phyloP scores from a whole-genome alignment of 2,113 vertebrate species.

The Otocyon megalotis region DNA sequence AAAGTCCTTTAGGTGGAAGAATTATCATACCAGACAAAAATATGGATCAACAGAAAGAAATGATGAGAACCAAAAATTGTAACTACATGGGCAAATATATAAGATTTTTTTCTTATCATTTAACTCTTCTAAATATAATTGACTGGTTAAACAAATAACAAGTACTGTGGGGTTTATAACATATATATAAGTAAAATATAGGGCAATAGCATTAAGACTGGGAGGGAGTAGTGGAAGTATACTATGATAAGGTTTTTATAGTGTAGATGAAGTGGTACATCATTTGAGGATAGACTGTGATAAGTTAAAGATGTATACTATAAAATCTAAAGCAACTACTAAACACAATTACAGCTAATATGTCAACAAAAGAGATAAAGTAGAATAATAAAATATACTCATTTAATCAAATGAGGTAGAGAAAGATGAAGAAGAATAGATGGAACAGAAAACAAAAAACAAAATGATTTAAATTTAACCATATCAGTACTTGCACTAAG shows the following conservation, averaged over 20 bases:
- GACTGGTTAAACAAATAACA: not conserved
- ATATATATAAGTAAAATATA: not conserved
- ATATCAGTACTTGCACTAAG: not conserved
- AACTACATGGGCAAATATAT: not conserved
- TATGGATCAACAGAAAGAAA: not conserved
- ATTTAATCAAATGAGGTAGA: not conserved
- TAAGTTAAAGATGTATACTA: not conserved
- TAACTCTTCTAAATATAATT: conserved; percentile 3
- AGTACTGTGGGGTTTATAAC: not conserved
- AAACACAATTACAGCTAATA: not conserved
- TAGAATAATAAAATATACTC: not conserved
- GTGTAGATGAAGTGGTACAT: not conserved
- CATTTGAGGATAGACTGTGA: not conserved
- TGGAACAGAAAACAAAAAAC: not conserved
- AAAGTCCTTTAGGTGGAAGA: not conserved
- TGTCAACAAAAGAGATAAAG: not conserved
- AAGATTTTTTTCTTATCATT: not conserved
- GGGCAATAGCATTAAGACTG: not conserved
- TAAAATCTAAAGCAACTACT: not conserved
- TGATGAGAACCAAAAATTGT: not conserved
- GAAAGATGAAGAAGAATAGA: not conserved
- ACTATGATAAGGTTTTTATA: not conserved
- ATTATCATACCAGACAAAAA: not conserved
- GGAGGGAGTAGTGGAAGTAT: not conserved
- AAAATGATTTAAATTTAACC: not conserved